Evolutionary conservation across 2,888 invertebrate species (phyloP), one percentile per base, ranked within the genome.

Genomic region (Idaea straminata): DNA sequence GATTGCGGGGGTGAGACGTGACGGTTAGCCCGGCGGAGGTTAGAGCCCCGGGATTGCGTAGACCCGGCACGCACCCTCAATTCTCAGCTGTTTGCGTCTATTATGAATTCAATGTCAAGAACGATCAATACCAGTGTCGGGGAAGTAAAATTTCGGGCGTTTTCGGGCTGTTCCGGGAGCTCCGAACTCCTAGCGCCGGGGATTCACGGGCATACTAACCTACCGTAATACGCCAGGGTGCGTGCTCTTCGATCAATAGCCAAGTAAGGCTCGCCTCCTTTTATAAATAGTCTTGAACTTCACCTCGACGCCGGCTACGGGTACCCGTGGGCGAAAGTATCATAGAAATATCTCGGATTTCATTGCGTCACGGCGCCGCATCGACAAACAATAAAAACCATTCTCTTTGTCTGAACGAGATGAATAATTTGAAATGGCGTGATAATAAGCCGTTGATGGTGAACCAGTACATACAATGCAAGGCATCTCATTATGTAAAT

Each of bases 281-380:
- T 89, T 91, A 91, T 91, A 90, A 91, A 91, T 91, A 92, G 88
- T 88, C 92, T 88, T 91, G 91, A 92, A 92, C 91, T 92, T 92
- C 86, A 91, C 89, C 91, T 87, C 86, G 84, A 74, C 78, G 80
- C 79, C 73, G 75, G 80, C 76, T 74, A 75, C 77, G 76, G 81
- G 80, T 79, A 81, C 82, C 83, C 83, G 83, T 84, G 79, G 86
- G 87, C 85, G 89, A 89, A 88, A 88, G 87, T 85, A 81, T 59
- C 34, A 59, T 79, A 76, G 79, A 84, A 82, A 83, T 80, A 83
- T 83, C 79, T 77, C 74, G 72, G 72, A 76, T 81, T 81, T 79
- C 80, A 82, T 82, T 82, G 82, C 80, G 74, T 78, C 63, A 10
- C 36, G 36, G 5, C 36, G 10, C 36, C 25, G 36, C 6, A 60